Percentiles rank a stretch among this genome's conserved stretches.
Conservation (phyloP, 2,888 invertebrate species). For the Monoplex corrugatus region DNA sequence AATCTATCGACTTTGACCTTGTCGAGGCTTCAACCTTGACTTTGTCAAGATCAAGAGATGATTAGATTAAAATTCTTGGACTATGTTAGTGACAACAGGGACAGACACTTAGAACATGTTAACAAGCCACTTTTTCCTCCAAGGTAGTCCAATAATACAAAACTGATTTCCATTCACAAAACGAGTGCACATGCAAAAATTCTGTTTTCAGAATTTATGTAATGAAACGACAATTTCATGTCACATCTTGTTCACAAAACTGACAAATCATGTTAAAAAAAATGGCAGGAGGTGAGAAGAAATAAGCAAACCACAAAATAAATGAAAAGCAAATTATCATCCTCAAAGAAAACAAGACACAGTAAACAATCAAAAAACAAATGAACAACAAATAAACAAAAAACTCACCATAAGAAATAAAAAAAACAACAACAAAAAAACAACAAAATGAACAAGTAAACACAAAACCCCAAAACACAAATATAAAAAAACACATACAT, state of each 20-base stretch:
- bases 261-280: neutral
- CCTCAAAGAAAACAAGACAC: no score
- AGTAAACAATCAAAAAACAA: no score
- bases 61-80: neutral
- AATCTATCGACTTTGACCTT: neutral
- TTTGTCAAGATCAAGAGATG: neutral
- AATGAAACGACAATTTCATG: neutral
- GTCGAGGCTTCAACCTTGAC: neutral
- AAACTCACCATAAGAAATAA: no score
- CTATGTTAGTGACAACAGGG: conserved; percentile 1
- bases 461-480: neutral
- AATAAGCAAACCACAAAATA: no score
- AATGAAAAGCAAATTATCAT: no score
- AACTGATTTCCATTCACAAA: neutral
- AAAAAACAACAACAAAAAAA: no score
- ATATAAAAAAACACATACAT: neutral
- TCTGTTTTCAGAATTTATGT: neutral
- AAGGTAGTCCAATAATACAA: neutral
- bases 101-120: neutral
- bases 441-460: no score
- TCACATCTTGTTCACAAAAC: neutral
- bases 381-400: no score
- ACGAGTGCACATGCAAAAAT: neutral
- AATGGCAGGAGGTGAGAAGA: no score
- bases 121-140: neutral